These are phyloP conservation scores for Phrynocephalus vlangalii DNA, from an alignment of 2,797 vertebrate genomes.

Conservation along the genomic window DNA sequence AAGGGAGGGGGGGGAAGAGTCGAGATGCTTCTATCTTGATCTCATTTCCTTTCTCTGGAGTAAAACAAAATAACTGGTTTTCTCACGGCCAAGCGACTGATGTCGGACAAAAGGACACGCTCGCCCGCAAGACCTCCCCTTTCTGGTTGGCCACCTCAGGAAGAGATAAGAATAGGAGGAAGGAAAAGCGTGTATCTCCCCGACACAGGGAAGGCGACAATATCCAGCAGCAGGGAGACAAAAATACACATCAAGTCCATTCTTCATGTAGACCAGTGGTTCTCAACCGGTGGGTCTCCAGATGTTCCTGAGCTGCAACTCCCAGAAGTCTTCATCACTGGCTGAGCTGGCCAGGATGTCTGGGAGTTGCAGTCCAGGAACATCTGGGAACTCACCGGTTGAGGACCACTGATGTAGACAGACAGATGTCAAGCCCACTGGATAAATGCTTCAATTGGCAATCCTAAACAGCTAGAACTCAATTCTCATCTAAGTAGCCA, in stretches of 20 bases:
- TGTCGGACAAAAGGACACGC: background rate
- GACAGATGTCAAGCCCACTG: accelerated
- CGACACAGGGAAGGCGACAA: slow-evolving; percentile 12
- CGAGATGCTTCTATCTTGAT: accelerated
- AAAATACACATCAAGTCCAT: background rate
- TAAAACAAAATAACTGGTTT: background rate
- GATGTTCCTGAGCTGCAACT: too few species aligned
- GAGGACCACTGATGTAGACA: too few species aligned
- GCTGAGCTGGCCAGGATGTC: too few species aligned
- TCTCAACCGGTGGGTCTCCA: too few species aligned
- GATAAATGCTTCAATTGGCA: background rate
- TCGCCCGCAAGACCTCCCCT: background rate
- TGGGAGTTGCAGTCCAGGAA: too few species aligned
- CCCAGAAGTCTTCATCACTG: too few species aligned
- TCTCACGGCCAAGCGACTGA: slow-evolving; percentile 11
- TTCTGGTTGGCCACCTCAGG: slow-evolving; percentile 26
- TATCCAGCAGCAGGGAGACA: slow-evolving; percentile 48
- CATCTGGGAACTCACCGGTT: too few species aligned
- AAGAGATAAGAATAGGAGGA: slow-evolving; percentile 40
- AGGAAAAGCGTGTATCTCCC: slow-evolving; percentile 35
- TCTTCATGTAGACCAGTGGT: background rate
- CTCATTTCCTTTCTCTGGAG: background rate
- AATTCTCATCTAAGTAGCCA: background rate
- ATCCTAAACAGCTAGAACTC: background rate
- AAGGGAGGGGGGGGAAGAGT: background rate